A percentile compares a stretch with the other conserved stretches of the same genome.
Evolutionary conservation across 1,140 invertebrate genomes (phyloP).

Genomic region (Mylabris phalerata): DNA sequence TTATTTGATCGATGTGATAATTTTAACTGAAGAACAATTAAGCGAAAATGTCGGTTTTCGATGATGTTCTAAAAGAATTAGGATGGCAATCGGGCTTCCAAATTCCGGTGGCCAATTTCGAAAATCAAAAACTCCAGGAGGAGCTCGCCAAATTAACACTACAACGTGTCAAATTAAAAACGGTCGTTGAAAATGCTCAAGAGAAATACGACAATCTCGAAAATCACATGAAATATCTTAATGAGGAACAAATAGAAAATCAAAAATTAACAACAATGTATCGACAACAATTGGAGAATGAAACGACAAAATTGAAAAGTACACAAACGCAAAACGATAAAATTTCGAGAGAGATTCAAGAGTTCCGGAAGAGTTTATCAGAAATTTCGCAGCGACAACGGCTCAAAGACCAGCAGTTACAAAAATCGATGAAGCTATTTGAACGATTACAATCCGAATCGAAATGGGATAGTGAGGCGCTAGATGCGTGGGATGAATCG

Average conservation of each 20-base stretch:
- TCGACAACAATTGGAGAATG: conserved; percentile 53
- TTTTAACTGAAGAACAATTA: conserved; percentile 36
- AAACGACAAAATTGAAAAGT: conserved; percentile 51
- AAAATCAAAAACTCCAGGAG: conserved; percentile 59
- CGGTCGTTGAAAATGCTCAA: conserved; percentile 17
- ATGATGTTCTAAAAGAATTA: conserved; percentile 52
- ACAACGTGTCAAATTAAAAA: conserved; percentile 27
- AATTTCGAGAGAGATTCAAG: conserved; percentile 45
- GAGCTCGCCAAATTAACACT: conserved; percentile 42
- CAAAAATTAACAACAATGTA: conserved; percentile 42
- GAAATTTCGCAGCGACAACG: conserved; percentile 45
- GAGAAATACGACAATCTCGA: conserved; percentile 45
- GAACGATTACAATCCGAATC: conserved; percentile 51
- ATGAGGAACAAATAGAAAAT: conserved; percentile 50
- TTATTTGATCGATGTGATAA: neutral
- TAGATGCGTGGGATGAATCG: conserved; percentile 56
- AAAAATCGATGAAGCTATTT: conserved; percentile 47
- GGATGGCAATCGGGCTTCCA: conserved; percentile 65
- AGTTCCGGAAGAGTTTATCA: conserved; percentile 46
- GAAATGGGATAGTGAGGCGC: conserved; percentile 52
- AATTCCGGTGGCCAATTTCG: conserved; percentile 63
- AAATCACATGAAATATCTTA: conserved; percentile 48
- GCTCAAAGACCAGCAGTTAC: conserved; percentile 23
- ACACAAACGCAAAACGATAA: conserved; percentile 46
- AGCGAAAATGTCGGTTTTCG: conserved; percentile 37